Conservation (phyloP, 2,888 invertebrate genomes). For the Biston stratarius region DNA sequence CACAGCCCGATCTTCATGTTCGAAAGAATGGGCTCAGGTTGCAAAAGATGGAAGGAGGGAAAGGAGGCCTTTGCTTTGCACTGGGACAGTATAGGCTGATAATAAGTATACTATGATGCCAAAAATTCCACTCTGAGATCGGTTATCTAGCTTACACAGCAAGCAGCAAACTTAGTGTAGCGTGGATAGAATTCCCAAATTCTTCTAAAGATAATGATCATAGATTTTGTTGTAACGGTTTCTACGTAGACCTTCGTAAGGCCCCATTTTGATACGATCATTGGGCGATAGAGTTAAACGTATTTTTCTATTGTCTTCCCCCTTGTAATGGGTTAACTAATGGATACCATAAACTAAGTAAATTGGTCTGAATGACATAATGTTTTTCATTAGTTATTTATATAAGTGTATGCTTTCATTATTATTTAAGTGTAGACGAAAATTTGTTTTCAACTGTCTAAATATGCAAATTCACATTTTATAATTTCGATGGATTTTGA, state of each 20-base stretch:
- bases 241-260: conserved; percentile 22
- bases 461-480: not conserved
- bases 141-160: not conserved
- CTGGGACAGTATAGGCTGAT: no score
- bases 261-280: conserved; percentile 37
- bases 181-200: conserved; percentile 1
- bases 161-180: not conserved
- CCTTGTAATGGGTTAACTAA: conserved; percentile 49
- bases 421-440: not conserved
- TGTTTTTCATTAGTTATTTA: conserved; percentile 35
- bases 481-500: no score
- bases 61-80: no score
- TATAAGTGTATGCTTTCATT: conserved; percentile 3
- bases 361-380: conserved; percentile 41
- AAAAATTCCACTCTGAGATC: not conserved
- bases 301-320: conserved; percentile 43
- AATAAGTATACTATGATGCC: not conserved
- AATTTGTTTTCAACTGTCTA: not conserved
- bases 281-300: conserved; percentile 28
- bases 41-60: no score
- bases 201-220: conserved; percentile 30
- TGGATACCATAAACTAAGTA: conserved; percentile 45
- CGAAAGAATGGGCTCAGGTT: no score
- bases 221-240: conserved; percentile 32
- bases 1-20: no score